These are phyloP conservation scores for Hoplostethus mediterraneus DNA, from an alignment of 2,797 vertebrate species.

Conservation along the genomic window DNA sequence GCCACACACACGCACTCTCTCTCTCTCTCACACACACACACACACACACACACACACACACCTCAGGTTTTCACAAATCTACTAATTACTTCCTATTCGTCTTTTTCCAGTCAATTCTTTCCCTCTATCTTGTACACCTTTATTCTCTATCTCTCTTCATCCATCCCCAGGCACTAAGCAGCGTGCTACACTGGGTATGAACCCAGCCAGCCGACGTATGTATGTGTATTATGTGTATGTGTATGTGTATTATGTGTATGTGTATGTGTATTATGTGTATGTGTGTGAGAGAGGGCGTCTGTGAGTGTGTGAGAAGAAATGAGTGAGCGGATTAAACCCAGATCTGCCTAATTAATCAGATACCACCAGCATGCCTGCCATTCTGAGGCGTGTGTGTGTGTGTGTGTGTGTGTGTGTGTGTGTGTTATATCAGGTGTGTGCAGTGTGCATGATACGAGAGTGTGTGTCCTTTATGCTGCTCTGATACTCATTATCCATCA, in stretches of 20 bases:
- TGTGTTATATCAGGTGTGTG: slow-evolving; percentile 28
- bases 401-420: slow-evolving; percentile 44
- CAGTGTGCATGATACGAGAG: slow-evolving; percentile 48
- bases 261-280: background rate
- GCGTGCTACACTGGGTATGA: slow-evolving; percentile 39
- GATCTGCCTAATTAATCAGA: slow-evolving; percentile 82
- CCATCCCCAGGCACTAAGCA: slow-evolving; percentile 43
- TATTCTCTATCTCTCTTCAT: slow-evolving; percentile 46
- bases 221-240: background rate
- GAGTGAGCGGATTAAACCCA: slow-evolving; percentile 70
- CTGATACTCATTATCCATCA: slow-evolving; percentile 77
- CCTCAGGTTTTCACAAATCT: slow-evolving; percentile 62
- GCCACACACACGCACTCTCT: slow-evolving; percentile 61
- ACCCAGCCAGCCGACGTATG: slow-evolving; percentile 41
- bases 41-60: slow-evolving; percentile 44
- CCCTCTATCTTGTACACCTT: slow-evolving; percentile 57
- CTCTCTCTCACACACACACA: slow-evolving; percentile 12
- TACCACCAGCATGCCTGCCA: slow-evolving; percentile 66
- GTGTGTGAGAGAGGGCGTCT: slow-evolving; percentile 6
- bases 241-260: background rate
- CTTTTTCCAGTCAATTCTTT: slow-evolving; percentile 54
- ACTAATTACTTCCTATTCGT: slow-evolving; percentile 70
- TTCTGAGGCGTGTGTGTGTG: slow-evolving; percentile 44
- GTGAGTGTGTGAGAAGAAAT: slow-evolving; percentile 52
- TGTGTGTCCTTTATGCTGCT: slow-evolving; percentile 67